Conservation (phyloP, 2,888 invertebrate species). For the Cephonodes hylas region DNA sequence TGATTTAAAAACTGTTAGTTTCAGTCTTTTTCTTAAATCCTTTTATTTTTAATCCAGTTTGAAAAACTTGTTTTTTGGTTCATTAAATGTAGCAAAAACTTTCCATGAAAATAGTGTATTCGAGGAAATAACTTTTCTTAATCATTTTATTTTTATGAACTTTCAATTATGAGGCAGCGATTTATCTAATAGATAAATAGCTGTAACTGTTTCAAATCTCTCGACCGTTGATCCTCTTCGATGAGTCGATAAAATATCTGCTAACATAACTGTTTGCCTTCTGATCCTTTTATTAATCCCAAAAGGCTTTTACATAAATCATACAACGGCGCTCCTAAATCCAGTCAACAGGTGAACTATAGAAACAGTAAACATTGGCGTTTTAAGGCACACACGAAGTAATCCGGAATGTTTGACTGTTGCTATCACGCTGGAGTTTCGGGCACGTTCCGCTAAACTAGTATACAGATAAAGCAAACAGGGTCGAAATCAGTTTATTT, state of each 20-base stretch:
- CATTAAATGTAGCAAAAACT: no score
- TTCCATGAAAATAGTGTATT: no score
- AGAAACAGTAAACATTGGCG: background rate
- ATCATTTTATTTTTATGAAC: no score
- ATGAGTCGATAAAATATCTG: background rate
- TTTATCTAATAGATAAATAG: no score
- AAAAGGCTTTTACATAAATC: background rate
- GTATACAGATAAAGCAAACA: background rate
- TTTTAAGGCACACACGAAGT: background rate
- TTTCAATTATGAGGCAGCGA: no score
- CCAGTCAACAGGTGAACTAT: conserved; percentile 2
- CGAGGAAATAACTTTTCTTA: no score
- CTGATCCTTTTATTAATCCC: background rate
- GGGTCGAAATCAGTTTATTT: background rate
- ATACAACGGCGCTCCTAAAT: background rate
- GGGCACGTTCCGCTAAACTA: background rate
- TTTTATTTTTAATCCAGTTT: no score
- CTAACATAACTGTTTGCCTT: background rate
- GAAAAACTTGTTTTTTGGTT: no score
- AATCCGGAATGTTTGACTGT: background rate
- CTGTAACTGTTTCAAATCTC: background rate
- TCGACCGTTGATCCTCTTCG: background rate
- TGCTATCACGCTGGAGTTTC: background rate
- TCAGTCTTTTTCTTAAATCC: no score
- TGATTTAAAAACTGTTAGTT: no score